phyloP scores from a whole-genome alignment of 2,113 vertebrate genomes.

The Collichthys lucidus region DNA sequence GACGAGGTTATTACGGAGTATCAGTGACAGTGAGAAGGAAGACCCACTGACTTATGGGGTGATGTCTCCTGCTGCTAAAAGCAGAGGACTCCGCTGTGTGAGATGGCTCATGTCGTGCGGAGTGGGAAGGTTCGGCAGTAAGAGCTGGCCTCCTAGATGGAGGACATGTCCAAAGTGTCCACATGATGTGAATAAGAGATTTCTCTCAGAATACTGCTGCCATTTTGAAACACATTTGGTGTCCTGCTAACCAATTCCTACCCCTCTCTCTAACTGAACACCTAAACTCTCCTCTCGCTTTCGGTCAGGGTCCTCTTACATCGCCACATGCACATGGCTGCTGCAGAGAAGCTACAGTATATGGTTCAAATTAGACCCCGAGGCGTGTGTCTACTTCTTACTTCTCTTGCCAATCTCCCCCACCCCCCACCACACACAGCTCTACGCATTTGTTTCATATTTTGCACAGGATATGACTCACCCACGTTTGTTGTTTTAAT shows the following conservation, averaged over 20 bases:
- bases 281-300: slow-evolving; percentile 34
- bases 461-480: slow-evolving; percentile 81
- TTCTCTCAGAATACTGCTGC: background rate
- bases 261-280: background rate
- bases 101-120: slow-evolving; percentile 5
- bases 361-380: slow-evolving; percentile 79
- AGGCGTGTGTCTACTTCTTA: slow-evolving; percentile 66
- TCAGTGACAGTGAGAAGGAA: slow-evolving; percentile 53
- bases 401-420: slow-evolving; percentile 30
- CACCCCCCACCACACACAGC: slow-evolving; percentile 37
- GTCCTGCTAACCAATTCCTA: background rate
- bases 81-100: slow-evolving; percentile 23
- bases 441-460: slow-evolving; percentile 76
- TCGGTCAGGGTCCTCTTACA: slow-evolving; percentile 32
- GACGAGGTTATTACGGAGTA: slow-evolving; percentile 60
- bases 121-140: slow-evolving; percentile 1
- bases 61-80: slow-evolving; percentile 51
- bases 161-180: slow-evolving; percentile 10
- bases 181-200: slow-evolving; percentile 4
- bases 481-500: slow-evolving; percentile 79
- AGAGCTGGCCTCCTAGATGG: slow-evolving; percentile 5
- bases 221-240: slow-evolving; percentile 21
- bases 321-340: slow-evolving; percentile 11
- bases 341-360: slow-evolving; percentile 54
- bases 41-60: slow-evolving; percentile 38